Evolutionary conservation across 2,888 invertebrate species (phyloP).

Genomic region (Drosophila diplacantha): DNA sequence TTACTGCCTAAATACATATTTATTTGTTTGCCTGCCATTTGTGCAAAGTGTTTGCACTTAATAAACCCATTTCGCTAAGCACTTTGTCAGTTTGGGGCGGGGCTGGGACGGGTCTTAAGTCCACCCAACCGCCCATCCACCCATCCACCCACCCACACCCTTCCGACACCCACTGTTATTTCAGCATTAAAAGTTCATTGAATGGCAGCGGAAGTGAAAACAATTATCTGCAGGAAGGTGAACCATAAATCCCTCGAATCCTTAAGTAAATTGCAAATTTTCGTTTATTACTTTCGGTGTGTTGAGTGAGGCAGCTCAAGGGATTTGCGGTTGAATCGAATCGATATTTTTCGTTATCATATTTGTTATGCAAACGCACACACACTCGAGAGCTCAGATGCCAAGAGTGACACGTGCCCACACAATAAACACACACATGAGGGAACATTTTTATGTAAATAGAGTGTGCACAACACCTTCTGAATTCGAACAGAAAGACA

Average conservation of each 20-base stretch:
- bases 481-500: constrained; percentile 3
- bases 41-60: constrained; percentile 68
- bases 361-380: constrained; percentile 73
- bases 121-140: neutral
- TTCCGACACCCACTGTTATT: constrained; percentile 63
- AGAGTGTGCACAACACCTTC: constrained; percentile 4
- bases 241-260: constrained; percentile 73
- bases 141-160: neutral
- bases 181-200: constrained; percentile 73
- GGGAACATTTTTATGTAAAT: constrained; percentile 17
- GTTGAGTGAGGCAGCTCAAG: constrained; percentile 6
- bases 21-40: constrained; percentile 63
- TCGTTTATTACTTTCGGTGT: constrained; percentile 68
- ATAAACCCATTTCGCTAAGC: constrained; percentile 69
- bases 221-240: constrained; percentile 75
- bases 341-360: constrained; percentile 74
- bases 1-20: constrained; percentile 48
- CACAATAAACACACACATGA: constrained; percentile 20
- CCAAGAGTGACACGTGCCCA: constrained; percentile 52
- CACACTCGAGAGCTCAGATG: constrained; percentile 48
- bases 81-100: constrained; percentile 44
- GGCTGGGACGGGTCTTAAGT: constrained; percentile 31
- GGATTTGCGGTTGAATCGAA: constrained; percentile 71
- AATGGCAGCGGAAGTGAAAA: constrained; percentile 71
- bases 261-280: constrained; percentile 73